Evolutionary conservation across 30 jellyfish, hydroid and myxozoan species (phyloP), one percentile per base, ranked within the genome.

Genomic region (Aurelia aurita complex sp. Pacific): DNA sequence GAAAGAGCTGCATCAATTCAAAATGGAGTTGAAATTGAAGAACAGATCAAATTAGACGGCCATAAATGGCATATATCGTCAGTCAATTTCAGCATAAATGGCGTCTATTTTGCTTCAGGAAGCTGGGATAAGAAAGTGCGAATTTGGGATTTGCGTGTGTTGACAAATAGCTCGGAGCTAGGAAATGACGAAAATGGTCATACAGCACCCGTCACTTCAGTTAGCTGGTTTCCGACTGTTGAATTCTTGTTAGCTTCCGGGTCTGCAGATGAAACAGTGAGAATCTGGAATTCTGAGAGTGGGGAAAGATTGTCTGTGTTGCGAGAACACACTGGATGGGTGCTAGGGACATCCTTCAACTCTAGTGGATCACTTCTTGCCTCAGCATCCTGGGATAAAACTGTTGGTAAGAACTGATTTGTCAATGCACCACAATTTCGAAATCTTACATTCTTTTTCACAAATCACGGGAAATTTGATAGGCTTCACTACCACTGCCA

Each of bases 361-460:
- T 36, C 62, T 36, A 42, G 61, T 50, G 98, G 96, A 2, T 60
- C 82, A 19, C 14, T 69, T 8, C 73, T 92, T 52, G 92, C 96
- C 23, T 73, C 98, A n/a, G 67, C 96, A 51, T 92, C 98, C 38
- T 92, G 98, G 98, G 95, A 92, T 67, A 89, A 89, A 53, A 76
- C 81, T 51, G 60, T 92, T 67, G 85, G 91, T 82, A 38, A 79
- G 79, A 62, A 5, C 10, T 68, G 64, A 9, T n/a, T 16, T 6
- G 1, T 16, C 12, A 16, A 14, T 68, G 29, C 51, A 76, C 10
- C 64, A 52, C 13, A 13, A 12, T 15, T 52, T 43, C 29, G 50
- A 38, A 3, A 23, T 23, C 29, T 23, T 0, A 23, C 29, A 23
- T 23, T 23, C 29, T 23, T 23, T 0, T 23, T 23, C 29, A 23